phyloP scores from a whole-genome alignment of 1,140 invertebrate genomes.

The Aplysia californica region DNA sequence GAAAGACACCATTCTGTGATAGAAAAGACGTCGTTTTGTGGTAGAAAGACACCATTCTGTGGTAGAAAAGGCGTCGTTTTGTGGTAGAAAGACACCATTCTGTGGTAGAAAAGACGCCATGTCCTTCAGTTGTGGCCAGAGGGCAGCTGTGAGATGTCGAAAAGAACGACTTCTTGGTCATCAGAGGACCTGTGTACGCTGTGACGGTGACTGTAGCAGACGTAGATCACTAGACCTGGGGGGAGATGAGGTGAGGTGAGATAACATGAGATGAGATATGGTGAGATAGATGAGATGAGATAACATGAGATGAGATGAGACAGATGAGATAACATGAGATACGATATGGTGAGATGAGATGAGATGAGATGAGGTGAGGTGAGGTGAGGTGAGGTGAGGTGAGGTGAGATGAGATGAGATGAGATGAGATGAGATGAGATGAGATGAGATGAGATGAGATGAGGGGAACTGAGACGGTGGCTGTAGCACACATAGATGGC shows the following conservation, averaged over 20 bases:
- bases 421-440: neutral
- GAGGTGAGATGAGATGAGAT: neutral
- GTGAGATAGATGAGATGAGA: slow-evolving; percentile 34
- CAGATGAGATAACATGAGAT: neutral
- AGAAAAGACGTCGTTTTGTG: neutral
- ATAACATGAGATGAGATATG: neutral
- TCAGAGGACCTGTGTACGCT: slow-evolving; percentile 75
- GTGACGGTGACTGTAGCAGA: slow-evolving; percentile 87
- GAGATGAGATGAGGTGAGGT: neutral
- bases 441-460: neutral
- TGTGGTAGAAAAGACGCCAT: neutral
- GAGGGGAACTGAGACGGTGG: neutral
- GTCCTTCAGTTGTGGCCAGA: neutral
- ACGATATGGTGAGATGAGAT: neutral
- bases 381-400: neutral
- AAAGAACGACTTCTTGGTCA: slow-evolving; percentile 56
- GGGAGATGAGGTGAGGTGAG: slow-evolving; percentile 29
- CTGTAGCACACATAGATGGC: neutral
- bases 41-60: neutral
- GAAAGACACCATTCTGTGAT: neutral
- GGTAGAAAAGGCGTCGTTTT: neutral
- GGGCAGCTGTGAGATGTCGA: slow-evolving; percentile 43
- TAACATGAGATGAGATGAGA: slow-evolving; percentile 45
- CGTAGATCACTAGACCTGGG: slow-evolving; percentile 85
- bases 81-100: neutral